Percentiles rank a stretch among this genome's conserved stretches.
Conservation (phyloP, 1,140 invertebrate species). For the Drosophila murphyi region DNA sequence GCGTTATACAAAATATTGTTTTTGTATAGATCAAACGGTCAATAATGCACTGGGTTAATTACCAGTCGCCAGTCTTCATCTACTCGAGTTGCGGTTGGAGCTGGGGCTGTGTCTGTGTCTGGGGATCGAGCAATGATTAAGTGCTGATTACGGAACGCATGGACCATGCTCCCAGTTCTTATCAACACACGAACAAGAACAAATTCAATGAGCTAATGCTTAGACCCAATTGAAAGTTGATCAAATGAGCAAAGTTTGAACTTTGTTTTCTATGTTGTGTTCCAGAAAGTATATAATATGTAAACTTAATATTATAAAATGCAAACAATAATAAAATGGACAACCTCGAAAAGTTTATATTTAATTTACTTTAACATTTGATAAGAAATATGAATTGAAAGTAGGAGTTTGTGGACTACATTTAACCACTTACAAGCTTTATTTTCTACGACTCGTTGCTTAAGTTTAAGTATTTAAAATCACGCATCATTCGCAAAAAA, state of each 20-base stretch:
- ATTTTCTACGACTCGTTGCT: too few relatives aligned
- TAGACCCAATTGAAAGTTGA: not conserved
- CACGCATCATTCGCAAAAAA: not conserved
- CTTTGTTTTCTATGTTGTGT: not conserved
- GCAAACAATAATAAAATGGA: too few relatives aligned
- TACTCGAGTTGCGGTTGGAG: not conserved
- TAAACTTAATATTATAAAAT: too few relatives aligned
- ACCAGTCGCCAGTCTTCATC: slow-evolving; percentile 68
- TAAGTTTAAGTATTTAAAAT: too few relatives aligned
- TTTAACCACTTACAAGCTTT: too few relatives aligned
- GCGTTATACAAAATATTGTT: slow-evolving; percentile 31
- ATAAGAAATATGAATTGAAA: too few relatives aligned
- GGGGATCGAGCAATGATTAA: not conserved
- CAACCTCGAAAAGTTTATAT: too few relatives aligned
- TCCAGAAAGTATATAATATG: not conserved
- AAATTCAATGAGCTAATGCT: slow-evolving; percentile 9
- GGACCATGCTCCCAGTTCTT: slow-evolving; percentile 39
- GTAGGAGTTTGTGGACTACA: too few relatives aligned
- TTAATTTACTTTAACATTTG: too few relatives aligned
- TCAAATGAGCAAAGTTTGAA: not conserved
- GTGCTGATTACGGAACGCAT: slow-evolving; percentile 46
- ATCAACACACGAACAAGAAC: slow-evolving; percentile 27
- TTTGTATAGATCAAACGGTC: slow-evolving; percentile 51
- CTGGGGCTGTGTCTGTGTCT: not conserved
- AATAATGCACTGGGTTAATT: slow-evolving; percentile 79